Percentiles rank a stretch among this genome's conserved stretches.
Conservation (phyloP, 2,797 vertebrate genomes). For the Melanogrammus aeglefinus region DNA sequence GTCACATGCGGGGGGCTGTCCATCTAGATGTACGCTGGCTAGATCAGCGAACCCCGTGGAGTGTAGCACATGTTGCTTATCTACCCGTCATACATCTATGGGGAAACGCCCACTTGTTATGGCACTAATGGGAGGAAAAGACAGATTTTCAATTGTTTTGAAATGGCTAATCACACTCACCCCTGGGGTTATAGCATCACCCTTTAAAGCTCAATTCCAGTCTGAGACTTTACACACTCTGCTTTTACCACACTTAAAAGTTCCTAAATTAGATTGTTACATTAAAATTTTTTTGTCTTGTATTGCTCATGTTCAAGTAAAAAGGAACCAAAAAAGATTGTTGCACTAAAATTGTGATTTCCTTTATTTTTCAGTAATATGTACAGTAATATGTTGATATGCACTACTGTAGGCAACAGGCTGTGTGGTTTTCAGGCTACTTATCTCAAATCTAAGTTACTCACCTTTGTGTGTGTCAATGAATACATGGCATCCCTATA, state of each 20-base stretch:
- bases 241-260: too few species aligned
- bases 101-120: too few species aligned
- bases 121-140: too few species aligned
- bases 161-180: too few species aligned
- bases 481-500: not conserved
- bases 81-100: too few species aligned
- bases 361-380: not conserved
- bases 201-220: not conserved
- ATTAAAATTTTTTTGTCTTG: not conserved
- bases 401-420: not conserved
- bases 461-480: not conserved
- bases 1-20: too few species aligned
- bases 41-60: too few species aligned
- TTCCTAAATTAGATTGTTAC: not conserved
- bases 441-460: not conserved
- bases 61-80: too few species aligned
- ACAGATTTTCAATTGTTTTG: too few species aligned
- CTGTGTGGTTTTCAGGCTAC: not conserved
- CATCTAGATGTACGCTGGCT: too few species aligned
- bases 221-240: not conserved
- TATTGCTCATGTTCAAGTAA: not conserved
- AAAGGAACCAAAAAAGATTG: not conserved
- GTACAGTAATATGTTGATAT: not conserved
- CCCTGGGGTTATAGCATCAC: too few species aligned
- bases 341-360: not conserved